Evolutionary conservation across 2,797 vertebrate species (phyloP).

Genomic region (Myotis myotis): DNA sequence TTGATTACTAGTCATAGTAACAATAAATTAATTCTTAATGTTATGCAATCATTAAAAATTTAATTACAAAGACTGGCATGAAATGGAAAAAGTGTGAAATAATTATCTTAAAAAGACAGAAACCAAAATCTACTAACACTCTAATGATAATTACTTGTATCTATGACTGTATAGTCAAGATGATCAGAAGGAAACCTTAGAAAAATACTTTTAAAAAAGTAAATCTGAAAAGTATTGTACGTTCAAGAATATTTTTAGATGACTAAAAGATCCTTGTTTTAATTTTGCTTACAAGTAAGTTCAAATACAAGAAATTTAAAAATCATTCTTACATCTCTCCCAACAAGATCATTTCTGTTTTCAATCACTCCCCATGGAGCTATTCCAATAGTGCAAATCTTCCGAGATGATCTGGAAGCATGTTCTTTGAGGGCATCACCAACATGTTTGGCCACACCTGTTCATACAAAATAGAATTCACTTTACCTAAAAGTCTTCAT

Average conservation of each 20-base stretch:
- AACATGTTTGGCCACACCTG: slow-evolving; percentile 98
- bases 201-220: slow-evolving; percentile 37
- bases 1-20: slow-evolving; percentile 25
- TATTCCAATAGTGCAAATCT: slow-evolving; percentile 98
- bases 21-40: slow-evolving; percentile 39
- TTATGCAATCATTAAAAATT: slow-evolving; percentile 18
- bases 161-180: slow-evolving; percentile 2
- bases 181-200: neutral
- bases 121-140: neutral
- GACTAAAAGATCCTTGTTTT: neutral
- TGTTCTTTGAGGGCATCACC: slow-evolving; percentile 98
- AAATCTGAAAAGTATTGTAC: slow-evolving; percentile 23
- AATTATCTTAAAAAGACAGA: slow-evolving; percentile 5
- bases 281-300: slow-evolving; percentile 5
- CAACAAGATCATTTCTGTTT: slow-evolving; percentile 97
- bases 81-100: slow-evolving; percentile 17
- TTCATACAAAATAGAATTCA: slow-evolving; percentile 43
- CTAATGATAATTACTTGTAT: neutral
- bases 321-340: slow-evolving; percentile 94
- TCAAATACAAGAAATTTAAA: slow-evolving; percentile 44
- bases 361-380: slow-evolving; percentile 99
- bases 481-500: slow-evolving; percentile 31
- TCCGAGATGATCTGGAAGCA: slow-evolving; percentile 95
- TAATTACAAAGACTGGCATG: slow-evolving; percentile 31
- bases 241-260: slow-evolving; percentile 14